Base-by-base conservation (phyloP, 2,888 invertebrate genomes). In the Drosophila longiperda region DNA sequence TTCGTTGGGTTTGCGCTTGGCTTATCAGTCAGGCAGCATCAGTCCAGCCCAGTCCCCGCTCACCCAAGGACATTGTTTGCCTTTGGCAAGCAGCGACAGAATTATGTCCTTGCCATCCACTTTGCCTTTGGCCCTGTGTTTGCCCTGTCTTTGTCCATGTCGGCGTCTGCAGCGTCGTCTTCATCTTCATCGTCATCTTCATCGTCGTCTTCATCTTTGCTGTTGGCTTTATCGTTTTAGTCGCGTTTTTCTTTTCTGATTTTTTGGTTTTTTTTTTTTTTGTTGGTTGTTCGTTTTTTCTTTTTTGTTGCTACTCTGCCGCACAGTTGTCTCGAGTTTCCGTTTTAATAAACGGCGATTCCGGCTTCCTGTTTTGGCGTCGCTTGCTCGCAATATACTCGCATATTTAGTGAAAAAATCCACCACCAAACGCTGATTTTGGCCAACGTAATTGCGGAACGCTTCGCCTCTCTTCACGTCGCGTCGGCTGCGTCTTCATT, bases 261-360 rank as follows among this genome's bases (percentile, higher is more conserved):
- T 20, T 3, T 7, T 32, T 5, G 61, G 1, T 26, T 29, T n/a
- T 48, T 23, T 26, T 58, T 36, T 60, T 66, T 49, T 45, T 50
- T 40, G 3, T 20, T 42, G 11, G 15, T 29, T 29, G 29, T 29
- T 29, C 29, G 3, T 29, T 49, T 49, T 23, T n/a, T 42, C 2
- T 26, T 26, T 17, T 36, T 17, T 26, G 36, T n/a, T 54, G 74
- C 66, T 45, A 23, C 45, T 45, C 45, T 74, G 83, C 89, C 87
- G 80, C 85, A 80, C 77, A 77, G 80, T 78, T 90, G 89, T 84
- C 87, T 91, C 81, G 73, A 89, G 90, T 89, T 90, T 90, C 90
- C 90, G 91, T 90, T 90, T 90, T 90, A 90, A 90, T 90, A 90
- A 90, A 90, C 87, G 91, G 86, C 86, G 87, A 89, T 89, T 90